These are phyloP conservation scores for Ceratina calcarata DNA, from an alignment of 1,140 invertebrate genomes.

Conservation along the genomic window DNA sequence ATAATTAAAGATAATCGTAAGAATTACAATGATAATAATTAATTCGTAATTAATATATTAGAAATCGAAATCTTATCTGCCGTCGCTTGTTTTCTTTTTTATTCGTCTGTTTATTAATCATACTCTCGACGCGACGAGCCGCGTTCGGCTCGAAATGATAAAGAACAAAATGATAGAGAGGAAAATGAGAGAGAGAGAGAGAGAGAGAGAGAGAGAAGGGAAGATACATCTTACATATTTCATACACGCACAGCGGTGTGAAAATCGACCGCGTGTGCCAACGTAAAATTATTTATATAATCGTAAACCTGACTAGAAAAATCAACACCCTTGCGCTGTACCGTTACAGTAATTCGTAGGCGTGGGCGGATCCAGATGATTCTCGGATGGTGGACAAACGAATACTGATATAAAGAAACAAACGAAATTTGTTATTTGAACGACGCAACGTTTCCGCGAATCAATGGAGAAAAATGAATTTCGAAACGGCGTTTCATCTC, in stretches of 20 bases:
- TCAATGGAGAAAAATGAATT: neutral
- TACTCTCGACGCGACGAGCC: neutral
- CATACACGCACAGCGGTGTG: conserved; percentile 29
- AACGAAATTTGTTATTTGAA: no score
- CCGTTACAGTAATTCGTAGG: conserved; percentile 50
- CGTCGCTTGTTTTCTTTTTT: conserved; percentile 8
- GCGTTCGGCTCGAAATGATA: neutral
- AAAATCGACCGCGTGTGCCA: conserved; percentile 24
- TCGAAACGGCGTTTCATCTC: no score
- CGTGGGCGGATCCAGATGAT: conserved; percentile 4
- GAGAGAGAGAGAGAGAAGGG: neutral
- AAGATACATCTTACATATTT: conserved; percentile 43
- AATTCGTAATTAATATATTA: conserved; percentile 54
- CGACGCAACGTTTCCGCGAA: no score
- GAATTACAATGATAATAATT: conserved; percentile 33
- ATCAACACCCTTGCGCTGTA: conserved; percentile 43
- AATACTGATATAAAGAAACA: neutral
- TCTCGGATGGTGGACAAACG: neutral
- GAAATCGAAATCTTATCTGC: conserved; percentile 45
- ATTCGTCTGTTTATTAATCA: no score
- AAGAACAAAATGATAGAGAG: neutral
- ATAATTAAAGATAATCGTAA: conserved; percentile 51
- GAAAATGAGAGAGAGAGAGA: neutral
- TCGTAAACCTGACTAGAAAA: conserved; percentile 58
- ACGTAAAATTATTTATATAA: conserved; percentile 44